A percentile compares a stretch with the other conserved stretches of the same genome.
phyloP scores from a whole-genome alignment of 2,113 vertebrate species.

The Melanerpes formicivorus region DNA sequence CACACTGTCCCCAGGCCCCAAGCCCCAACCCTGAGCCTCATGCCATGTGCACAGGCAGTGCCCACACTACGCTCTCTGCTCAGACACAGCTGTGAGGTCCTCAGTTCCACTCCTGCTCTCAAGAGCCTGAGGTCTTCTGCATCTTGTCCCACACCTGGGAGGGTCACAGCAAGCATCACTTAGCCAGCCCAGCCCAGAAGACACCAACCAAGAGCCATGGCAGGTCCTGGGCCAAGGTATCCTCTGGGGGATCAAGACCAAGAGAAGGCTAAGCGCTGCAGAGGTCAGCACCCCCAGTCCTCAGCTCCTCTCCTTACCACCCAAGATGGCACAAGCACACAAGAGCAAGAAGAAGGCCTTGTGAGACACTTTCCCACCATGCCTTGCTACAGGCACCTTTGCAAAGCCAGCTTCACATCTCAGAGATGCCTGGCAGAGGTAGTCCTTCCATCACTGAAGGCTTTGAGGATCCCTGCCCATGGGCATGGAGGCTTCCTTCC shows the following conservation, averaged over 20 bases:
- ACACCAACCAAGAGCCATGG: not conserved
- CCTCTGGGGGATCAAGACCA: not conserved
- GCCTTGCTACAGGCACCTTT: not conserved
- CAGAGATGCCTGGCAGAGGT: not conserved
- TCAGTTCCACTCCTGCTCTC: not conserved
- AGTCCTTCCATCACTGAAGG: not conserved
- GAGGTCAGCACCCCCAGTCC: not conserved
- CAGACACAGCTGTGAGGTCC: not conserved
- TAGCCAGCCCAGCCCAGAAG: not conserved
- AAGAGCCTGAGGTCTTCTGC: not conserved
- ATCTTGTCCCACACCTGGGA: fast-evolving
- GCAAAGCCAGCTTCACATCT: not conserved
- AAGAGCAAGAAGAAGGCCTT: not conserved
- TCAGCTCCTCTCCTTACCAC: too few relatives aligned
- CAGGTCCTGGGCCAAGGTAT: not conserved
- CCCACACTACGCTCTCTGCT: fast-evolving
- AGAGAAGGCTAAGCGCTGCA: too few relatives aligned
- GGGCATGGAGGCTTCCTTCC: not conserved
- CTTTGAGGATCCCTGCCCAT: not conserved
- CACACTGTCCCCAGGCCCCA: not conserved
- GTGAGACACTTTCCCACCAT: not conserved
- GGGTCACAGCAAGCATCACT: fast-evolving
- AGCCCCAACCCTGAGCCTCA: not conserved
- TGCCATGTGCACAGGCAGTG: too few relatives aligned
- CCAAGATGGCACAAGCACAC: not conserved